phyloP scores from a whole-genome alignment of 2,888 invertebrate genomes.

The Drosophila macrospina region DNA sequence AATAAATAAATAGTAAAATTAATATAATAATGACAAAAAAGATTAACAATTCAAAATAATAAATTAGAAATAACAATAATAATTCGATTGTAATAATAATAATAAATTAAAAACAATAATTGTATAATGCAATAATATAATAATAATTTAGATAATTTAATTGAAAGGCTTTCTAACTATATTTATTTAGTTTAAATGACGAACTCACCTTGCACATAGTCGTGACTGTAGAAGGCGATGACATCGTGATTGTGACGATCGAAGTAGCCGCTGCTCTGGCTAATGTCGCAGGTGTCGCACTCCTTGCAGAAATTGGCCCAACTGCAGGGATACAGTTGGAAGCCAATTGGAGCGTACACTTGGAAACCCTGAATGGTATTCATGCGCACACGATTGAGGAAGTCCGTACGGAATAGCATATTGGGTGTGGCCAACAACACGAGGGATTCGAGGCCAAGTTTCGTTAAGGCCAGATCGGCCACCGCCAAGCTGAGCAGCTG shows the following conservation, averaged over 20 bases:
- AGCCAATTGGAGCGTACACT: slow-evolving; percentile 96
- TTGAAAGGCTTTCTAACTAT: no score
- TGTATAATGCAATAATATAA: no score
- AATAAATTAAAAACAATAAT: no score
- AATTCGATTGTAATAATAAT: no score
- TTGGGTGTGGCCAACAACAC: slow-evolving; percentile 89
- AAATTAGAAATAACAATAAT: no score
- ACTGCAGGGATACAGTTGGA: slow-evolving; percentile 91
- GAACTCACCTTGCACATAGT: slow-evolving; percentile 89
- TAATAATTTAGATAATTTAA: no score
- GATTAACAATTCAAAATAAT: no score
- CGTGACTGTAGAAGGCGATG: slow-evolving; percentile 93
- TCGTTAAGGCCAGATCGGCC: slow-evolving; percentile 89
- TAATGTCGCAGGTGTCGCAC: slow-evolving; percentile 88
- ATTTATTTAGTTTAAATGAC: no score
- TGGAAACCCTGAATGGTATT: slow-evolving; percentile 96
- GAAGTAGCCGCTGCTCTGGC: slow-evolving; percentile 92
- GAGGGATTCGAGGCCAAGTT: slow-evolving; percentile 90
- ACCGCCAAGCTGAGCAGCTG: slow-evolving; percentile 86
- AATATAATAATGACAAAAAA: no score
- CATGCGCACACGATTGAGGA: slow-evolving; percentile 97
- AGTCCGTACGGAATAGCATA: slow-evolving; percentile 91
- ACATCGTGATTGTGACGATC: slow-evolving; percentile 90
- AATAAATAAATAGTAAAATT: no score
- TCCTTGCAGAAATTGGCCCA: slow-evolving; percentile 88